Percentiles rank a stretch among this genome's conserved stretches.
Evolutionary conservation across 2,113 vertebrate genomes (phyloP).

Genomic region (Chauna torquata): DNA sequence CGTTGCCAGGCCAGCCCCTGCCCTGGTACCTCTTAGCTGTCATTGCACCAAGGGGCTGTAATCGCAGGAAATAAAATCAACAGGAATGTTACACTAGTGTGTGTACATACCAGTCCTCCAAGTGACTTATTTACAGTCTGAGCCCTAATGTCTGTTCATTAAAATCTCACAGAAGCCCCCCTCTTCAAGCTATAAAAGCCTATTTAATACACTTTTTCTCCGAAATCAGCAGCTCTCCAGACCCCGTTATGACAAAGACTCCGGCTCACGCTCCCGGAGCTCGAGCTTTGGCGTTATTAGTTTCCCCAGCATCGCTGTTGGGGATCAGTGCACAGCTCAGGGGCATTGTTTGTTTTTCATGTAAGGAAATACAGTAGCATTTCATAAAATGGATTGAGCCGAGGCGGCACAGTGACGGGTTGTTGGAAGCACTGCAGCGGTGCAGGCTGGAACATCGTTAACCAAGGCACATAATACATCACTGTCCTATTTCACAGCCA

Average conservation of each 20-base stretch:
- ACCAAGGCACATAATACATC: background rate
- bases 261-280: background rate
- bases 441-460: background rate
- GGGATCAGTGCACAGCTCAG: background rate
- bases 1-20: background rate
- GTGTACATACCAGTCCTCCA: background rate
- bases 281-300: background rate
- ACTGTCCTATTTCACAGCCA: slow-evolving; percentile 19
- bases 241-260: background rate
- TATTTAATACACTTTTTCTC: background rate
- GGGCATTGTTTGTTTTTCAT: background rate
- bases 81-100: background rate
- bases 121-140: slow-evolving; percentile 39
- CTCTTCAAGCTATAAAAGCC: background rate
- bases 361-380: background rate
- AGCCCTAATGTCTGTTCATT: slow-evolving; percentile 12
- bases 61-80: slow-evolving; percentile 24
- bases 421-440: background rate
- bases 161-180: slow-evolving; percentile 24
- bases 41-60: background rate
- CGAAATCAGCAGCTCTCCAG: slow-evolving; percentile 12
- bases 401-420: fast-evolving
- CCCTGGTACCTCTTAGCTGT: background rate
- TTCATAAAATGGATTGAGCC: background rate
- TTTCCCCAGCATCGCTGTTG: background rate